Evolutionary conservation across 2,797 vertebrate genomes (phyloP).

Genomic region (Crax fasciolata): DNA sequence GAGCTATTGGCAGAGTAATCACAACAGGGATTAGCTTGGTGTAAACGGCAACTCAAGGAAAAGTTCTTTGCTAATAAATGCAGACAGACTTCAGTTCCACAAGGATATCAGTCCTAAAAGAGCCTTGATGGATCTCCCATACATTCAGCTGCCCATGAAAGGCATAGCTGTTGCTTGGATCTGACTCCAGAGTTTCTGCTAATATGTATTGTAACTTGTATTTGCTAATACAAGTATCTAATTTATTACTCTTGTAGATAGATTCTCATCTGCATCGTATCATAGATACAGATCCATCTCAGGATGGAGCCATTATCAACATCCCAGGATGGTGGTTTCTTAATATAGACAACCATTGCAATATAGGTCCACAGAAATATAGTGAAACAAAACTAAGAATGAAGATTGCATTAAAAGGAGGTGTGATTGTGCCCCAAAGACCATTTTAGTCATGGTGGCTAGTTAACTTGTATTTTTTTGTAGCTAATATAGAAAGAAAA

Average conservation of each 20-base stretch:
- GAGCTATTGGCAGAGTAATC: neutral
- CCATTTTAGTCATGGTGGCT: neutral
- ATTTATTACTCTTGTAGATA: neutral
- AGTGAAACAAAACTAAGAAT: neutral
- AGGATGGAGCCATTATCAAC: neutral
- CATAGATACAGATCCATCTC: neutral
- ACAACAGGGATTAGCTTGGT: neutral
- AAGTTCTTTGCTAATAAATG: constrained; percentile 3
- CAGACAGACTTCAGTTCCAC: neutral
- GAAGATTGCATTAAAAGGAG: neutral
- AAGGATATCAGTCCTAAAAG: neutral
- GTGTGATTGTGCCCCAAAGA: neutral
- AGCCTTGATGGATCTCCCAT: neutral
- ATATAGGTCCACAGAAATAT: neutral
- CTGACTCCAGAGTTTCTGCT: neutral
- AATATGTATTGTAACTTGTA: neutral
- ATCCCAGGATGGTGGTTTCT: neutral
- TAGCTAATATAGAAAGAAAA: neutral
- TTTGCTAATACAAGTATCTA: neutral
- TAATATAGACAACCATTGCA: accelerated
- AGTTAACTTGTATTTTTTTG: neutral
- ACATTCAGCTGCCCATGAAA: neutral
- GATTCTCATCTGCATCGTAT: neutral
- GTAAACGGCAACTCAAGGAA: neutral
- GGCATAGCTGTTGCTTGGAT: neutral